Evolutionary conservation across 2,797 vertebrate species (phyloP), one percentile per base, ranked within the genome.

Genomic region (Tapirus indicus): DNA sequence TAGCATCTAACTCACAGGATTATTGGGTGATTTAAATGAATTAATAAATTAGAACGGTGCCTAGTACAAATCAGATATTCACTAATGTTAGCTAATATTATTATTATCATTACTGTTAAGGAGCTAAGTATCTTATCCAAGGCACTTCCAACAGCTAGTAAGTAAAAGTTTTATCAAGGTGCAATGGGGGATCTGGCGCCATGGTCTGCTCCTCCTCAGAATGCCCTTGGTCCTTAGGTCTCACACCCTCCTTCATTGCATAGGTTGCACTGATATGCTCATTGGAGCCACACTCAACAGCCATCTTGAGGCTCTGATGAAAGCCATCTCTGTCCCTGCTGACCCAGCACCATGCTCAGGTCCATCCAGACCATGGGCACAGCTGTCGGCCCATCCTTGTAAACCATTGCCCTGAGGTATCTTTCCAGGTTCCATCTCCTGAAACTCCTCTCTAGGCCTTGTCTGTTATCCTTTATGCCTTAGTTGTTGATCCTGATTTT

Each of bases 11-110:
- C 7, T 35, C 18, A 23, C 14, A 68, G 71, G 79, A 29, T 69
- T 5, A 29, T 20, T 38, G 47, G 41, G 4, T 16, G 4, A 20
- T 5, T 68, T 41, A 41, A 47, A 35, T 12, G 41, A 32, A 56
- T 41, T 3, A 29, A 35, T 27, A 5, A 4, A 0, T 60, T 32
- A n/a, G 35, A 64, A 6, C 3, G 21, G 18, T 4, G 1, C 77
- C 66, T 44, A 16, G 9, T 7, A 13, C 78, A 27, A 10, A 12
- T 25, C 1, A 7, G 16, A 1, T 21, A 4, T 12, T 52, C 49
- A 2, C 47, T 47, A 6, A 6, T 18, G 23, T 56, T 9, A 23
- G 17, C 27, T 25, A n/a, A 8, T 8, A 18, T 1, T 7, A 6
- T 4, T 8, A 4, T 4, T 11, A 9, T 18, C 5, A 10, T 17